Conservation (phyloP, 2,113 vertebrate genomes). For the human (Homo sapiens) region DNA sequence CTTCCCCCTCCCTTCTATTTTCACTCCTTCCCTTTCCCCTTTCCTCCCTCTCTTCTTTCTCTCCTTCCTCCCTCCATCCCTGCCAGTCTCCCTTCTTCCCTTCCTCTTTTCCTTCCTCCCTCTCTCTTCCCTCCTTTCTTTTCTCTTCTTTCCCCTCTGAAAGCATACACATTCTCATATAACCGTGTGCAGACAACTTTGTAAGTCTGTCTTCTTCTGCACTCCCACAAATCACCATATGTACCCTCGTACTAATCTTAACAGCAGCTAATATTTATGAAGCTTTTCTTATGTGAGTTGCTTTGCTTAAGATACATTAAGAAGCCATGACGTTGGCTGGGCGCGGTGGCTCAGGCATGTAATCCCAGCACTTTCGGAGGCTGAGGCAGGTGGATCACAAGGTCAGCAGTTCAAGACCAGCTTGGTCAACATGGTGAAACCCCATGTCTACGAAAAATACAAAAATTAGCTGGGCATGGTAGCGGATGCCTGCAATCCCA, state of each 20-base stretch:
- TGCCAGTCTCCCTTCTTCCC: rapidly evolving
- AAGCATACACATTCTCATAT: neutral
- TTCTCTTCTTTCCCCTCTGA: neutral
- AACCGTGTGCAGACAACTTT: neutral
- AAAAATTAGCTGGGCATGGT: too few relatives aligned
- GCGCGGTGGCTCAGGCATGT: too few relatives aligned
- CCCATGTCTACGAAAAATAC: too few relatives aligned
- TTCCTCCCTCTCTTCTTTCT: rapidly evolving
- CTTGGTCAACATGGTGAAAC: too few relatives aligned
- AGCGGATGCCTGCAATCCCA: too few relatives aligned
- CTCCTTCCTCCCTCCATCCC: rapidly evolving
- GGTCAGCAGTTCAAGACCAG: too few relatives aligned
- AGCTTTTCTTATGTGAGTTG: neutral
- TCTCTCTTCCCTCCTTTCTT: rapidly evolving
- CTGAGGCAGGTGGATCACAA: too few relatives aligned
- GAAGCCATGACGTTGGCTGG: conserved; percentile 34
- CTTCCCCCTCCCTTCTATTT: rapidly evolving
- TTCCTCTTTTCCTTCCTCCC: rapidly evolving
- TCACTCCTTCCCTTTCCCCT: neutral
- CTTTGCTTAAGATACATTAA: conserved; percentile 55
- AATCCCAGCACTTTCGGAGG: too few relatives aligned
- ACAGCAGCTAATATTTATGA: conserved; percentile 40
- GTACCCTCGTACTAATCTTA: neutral
- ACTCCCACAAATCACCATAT: neutral
- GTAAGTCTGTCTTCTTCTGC: neutral